Percentiles rank a stretch among this genome's conserved stretches.
These are phyloP conservation scores for Aplysina aerophoba DNA, from an alignment of 37 sponge, comb jelly and placozoan genomes.

Conservation along the genomic window DNA sequence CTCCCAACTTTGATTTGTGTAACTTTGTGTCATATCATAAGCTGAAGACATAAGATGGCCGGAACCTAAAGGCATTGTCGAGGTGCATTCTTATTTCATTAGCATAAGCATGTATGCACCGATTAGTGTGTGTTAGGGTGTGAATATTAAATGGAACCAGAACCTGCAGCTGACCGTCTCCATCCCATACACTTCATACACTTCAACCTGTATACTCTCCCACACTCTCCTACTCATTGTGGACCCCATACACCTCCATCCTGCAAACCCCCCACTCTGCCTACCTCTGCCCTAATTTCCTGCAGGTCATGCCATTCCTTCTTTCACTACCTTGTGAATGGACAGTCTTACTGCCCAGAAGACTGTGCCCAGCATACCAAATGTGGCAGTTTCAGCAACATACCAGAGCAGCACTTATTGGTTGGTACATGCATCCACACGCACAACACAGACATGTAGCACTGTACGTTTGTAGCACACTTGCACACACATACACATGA, in stretches of 20 bases:
- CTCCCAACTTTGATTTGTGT: too few relatives aligned
- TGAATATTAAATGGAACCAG: neutral
- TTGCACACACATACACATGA: neutral
- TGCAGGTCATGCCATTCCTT: neutral
- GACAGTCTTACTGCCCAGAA: conserved; percentile 21
- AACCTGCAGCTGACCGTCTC: too few relatives aligned
- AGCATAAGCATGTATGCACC: too few relatives aligned
- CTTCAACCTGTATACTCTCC: neutral
- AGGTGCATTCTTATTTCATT: too few relatives aligned
- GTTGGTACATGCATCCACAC: neutral
- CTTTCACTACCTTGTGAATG: conserved; percentile 20
- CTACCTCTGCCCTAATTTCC: too few relatives aligned
- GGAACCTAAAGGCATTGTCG: too few relatives aligned
- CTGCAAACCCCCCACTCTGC: too few relatives aligned
- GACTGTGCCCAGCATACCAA: conserved; percentile 29
- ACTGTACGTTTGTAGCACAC: neutral
- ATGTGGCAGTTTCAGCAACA: conserved; percentile 38
- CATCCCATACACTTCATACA: too few relatives aligned
- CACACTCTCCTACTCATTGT: neutral
- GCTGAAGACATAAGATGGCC: too few relatives aligned
- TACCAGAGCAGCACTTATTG: conserved; percentile 45
- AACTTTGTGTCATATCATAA: too few relatives aligned
- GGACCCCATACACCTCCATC: neutral
- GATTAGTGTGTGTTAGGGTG: too few relatives aligned
- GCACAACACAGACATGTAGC: neutral